These are phyloP conservation scores for Acleris cristana DNA, from an alignment of 2,888 invertebrate species.

Conservation along the genomic window DNA sequence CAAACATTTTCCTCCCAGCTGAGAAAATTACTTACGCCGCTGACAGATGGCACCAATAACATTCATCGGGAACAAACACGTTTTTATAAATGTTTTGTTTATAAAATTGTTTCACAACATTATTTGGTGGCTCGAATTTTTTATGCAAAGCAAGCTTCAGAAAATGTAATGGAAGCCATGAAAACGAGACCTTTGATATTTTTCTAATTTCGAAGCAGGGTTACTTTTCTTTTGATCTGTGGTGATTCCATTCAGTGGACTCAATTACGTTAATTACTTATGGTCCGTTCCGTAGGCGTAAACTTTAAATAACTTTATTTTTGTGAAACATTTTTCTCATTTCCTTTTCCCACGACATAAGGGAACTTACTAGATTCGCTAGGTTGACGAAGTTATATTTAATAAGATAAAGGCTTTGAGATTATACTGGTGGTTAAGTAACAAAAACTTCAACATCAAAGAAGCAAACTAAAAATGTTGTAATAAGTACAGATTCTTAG, in stretches of 20 bases:
- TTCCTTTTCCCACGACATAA: neutral
- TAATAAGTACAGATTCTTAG: too few species aligned
- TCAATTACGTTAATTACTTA: constrained; percentile 60
- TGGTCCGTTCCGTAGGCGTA: constrained; percentile 43
- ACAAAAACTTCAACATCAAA: too few species aligned
- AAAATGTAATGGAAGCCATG: constrained; percentile 12
- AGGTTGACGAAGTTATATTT: too few species aligned
- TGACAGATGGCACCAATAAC: constrained; percentile 78
- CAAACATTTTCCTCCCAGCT: constrained; percentile 66
- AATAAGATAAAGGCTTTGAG: too few species aligned
- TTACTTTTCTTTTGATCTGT: constrained; percentile 25
- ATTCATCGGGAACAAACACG: constrained; percentile 63
- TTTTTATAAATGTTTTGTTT: constrained; percentile 38
- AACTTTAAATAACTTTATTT: constrained; percentile 58
- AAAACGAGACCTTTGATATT: constrained; percentile 6
- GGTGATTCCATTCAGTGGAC: constrained; percentile 41
- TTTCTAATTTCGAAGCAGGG: constrained; percentile 21
- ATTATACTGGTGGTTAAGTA: too few species aligned
- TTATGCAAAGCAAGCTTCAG: constrained; percentile 3
- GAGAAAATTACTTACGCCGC: constrained; percentile 74
- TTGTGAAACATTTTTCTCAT: constrained; percentile 45
- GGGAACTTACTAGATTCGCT: too few species aligned
- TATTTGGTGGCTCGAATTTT: constrained; percentile 4
- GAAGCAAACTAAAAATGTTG: too few species aligned
- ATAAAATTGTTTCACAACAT: constrained; percentile 21